These are phyloP conservation scores for Coenonympha arcania DNA, from an alignment of 2,888 invertebrate species.

Conservation along the genomic window DNA sequence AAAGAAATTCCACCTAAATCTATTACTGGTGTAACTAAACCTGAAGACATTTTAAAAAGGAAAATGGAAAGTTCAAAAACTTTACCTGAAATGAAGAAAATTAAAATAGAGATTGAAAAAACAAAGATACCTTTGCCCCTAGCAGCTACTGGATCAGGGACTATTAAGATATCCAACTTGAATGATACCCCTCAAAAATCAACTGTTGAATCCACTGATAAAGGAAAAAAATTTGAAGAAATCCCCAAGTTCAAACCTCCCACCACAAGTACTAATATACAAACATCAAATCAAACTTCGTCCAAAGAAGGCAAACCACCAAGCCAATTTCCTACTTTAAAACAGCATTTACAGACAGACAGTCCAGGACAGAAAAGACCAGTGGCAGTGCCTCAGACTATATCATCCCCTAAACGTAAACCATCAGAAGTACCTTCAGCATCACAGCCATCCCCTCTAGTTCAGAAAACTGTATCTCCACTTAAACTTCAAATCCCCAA, in stretches of 20 bases:
- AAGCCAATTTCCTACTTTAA: constrained; percentile 29
- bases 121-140: constrained; percentile 40
- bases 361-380: constrained; percentile 46
- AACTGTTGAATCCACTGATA: constrained; percentile 22
- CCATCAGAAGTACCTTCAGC: constrained; percentile 40
- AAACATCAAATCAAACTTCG: constrained; percentile 25
- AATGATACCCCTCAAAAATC: constrained; percentile 29
- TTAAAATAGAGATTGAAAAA: constrained; percentile 61
- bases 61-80: constrained; percentile 43
- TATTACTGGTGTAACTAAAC: constrained; percentile 34
- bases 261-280: constrained; percentile 27
- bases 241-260: constrained; percentile 29
- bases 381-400: constrained; percentile 40
- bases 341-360: constrained; percentile 41
- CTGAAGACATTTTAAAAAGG: constrained; percentile 53
- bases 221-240: constrained; percentile 36
- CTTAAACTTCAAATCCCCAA: constrained; percentile 61
- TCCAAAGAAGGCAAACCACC: constrained; percentile 43
- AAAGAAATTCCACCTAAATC: constrained; percentile 34
- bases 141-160: constrained; percentile 20
- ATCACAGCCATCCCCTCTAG: constrained; percentile 31
- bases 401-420: constrained; percentile 68
- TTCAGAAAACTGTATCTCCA: constrained; percentile 55
- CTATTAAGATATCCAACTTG: constrained; percentile 16
- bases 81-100: constrained; percentile 56